A percentile compares a stretch with the other conserved stretches of the same genome.
phyloP scores from a whole-genome alignment of 2,888 invertebrate genomes.

The Phanerotoma sp. region DNA sequence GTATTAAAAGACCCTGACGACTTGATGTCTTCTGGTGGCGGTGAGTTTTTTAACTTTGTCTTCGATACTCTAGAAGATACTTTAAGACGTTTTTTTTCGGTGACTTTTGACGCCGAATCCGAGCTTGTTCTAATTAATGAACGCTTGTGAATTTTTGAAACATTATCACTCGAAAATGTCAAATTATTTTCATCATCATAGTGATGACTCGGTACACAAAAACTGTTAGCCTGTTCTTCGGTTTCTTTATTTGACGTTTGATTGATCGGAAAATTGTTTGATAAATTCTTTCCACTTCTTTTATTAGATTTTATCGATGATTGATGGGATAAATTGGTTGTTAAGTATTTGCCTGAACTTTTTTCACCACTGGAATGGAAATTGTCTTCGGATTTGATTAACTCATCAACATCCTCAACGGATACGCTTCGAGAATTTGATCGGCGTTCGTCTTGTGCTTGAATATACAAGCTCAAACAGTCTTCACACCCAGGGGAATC shows the following conservation, averaged over 20 bases:
- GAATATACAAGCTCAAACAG: conserved; percentile 5
- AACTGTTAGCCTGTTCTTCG: no score
- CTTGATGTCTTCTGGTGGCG: conserved; percentile 38
- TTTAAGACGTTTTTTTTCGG: background rate
- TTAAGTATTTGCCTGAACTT: no score
- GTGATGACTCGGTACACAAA: no score
- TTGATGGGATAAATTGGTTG: no score
- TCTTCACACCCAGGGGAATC: conserved; percentile 10
- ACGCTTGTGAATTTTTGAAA: background rate
- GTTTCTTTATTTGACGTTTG: no score
- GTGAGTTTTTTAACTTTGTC: conserved; percentile 38
- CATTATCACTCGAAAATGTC: no score
- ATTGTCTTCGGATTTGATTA: conserved; percentile 45
- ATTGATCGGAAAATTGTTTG: background rate
- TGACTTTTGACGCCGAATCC: background rate
- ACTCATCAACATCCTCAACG: conserved; percentile 46
- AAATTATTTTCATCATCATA: no score
- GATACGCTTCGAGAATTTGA: conserved; percentile 43
- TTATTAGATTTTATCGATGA: conserved; percentile 22
- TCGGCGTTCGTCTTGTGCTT: conserved; percentile 4
- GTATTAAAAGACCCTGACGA: conserved; percentile 17
- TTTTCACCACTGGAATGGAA: conserved; percentile 35
- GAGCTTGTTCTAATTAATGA: background rate
- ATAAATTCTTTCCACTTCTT: background rate
- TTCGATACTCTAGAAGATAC: background rate